These are phyloP conservation scores for Drosophila tropicalis DNA, from an alignment of 1,140 invertebrate species.

Conservation along the genomic window DNA sequence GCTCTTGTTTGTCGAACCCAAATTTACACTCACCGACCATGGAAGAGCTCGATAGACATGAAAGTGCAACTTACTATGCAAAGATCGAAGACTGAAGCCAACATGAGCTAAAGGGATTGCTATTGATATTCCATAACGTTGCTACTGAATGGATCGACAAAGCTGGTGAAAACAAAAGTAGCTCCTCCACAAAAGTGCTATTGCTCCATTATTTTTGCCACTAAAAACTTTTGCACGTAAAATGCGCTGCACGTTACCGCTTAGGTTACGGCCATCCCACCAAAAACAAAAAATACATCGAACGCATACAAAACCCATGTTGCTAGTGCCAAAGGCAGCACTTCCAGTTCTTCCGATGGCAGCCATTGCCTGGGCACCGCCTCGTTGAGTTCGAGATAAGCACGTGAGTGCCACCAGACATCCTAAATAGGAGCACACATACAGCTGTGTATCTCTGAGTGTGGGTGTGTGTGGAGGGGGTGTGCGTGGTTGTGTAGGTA, in stretches of 20 bases:
- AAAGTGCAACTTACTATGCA: background rate
- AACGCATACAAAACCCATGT: conserved; percentile 28
- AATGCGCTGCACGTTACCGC: conserved; percentile 67
- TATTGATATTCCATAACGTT: background rate
- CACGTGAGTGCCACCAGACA: conserved; percentile 62
- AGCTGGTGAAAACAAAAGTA: conserved; percentile 37
- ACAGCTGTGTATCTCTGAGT: background rate
- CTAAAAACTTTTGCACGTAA: conserved; percentile 76
- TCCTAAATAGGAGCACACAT: conserved; percentile 28
- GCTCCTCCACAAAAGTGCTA: conserved; percentile 43
- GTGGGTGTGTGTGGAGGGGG: background rate
- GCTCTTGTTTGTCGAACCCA: conserved; percentile 1
- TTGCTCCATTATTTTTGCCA: conserved; percentile 77
- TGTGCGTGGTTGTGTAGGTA: background rate
- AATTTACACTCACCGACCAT: background rate
- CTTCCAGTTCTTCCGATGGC: conserved; percentile 19
- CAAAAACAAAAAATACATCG: conserved; percentile 13
- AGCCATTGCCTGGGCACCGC: conserved; percentile 31
- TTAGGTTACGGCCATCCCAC: conserved; percentile 32
- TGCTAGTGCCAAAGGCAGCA: conserved; percentile 37
- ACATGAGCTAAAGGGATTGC: conserved; percentile 2
- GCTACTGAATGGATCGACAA: conserved; percentile 50
- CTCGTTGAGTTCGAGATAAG: conserved; percentile 69
- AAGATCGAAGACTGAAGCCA: background rate
- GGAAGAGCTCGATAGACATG: background rate